These are phyloP conservation scores for Tethya wilhelma DNA, from an alignment of 37 sponge, comb jelly and placozoan species.

Conservation along the genomic window DNA sequence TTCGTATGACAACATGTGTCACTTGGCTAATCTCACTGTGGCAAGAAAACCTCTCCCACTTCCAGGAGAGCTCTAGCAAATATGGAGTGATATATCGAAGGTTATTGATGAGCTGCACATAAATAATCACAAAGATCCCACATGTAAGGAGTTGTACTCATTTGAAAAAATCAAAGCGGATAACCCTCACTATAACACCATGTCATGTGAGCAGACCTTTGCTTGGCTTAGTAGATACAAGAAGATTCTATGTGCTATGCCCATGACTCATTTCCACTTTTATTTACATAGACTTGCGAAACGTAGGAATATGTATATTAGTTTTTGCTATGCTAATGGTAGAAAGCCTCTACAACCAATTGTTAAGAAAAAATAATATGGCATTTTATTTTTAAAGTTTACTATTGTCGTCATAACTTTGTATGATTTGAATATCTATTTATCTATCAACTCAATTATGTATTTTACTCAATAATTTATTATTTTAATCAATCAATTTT, in stretches of 20 bases:
- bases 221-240: slow-evolving; percentile 43
- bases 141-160: slow-evolving; percentile 10
- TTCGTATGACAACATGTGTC: slow-evolving; percentile 66
- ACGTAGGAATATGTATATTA: slow-evolving; percentile 20
- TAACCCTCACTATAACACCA: slow-evolving; percentile 5
- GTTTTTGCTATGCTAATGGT: too few relatives aligned
- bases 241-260: slow-evolving; percentile 41
- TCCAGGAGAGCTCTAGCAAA: neutral
- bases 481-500: too few relatives aligned
- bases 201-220: slow-evolving; percentile 56
- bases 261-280: slow-evolving; percentile 41
- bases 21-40: slow-evolving; percentile 22
- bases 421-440: too few relatives aligned
- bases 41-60: slow-evolving; percentile 30
- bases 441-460: too few relatives aligned
- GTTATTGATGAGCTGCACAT: slow-evolving; percentile 38
- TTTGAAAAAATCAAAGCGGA: slow-evolving; percentile 6
- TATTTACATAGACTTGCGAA: slow-evolving; percentile 41
- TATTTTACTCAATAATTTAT: too few relatives aligned
- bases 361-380: too few relatives aligned
- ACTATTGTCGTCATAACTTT: too few relatives aligned
- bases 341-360: too few relatives aligned
- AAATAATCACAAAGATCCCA: slow-evolving; percentile 17
- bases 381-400: too few relatives aligned
- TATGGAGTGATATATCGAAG: slow-evolving; percentile 18